Conservation (phyloP, 2,888 invertebrate species). For the Dynastes maya region DNA sequence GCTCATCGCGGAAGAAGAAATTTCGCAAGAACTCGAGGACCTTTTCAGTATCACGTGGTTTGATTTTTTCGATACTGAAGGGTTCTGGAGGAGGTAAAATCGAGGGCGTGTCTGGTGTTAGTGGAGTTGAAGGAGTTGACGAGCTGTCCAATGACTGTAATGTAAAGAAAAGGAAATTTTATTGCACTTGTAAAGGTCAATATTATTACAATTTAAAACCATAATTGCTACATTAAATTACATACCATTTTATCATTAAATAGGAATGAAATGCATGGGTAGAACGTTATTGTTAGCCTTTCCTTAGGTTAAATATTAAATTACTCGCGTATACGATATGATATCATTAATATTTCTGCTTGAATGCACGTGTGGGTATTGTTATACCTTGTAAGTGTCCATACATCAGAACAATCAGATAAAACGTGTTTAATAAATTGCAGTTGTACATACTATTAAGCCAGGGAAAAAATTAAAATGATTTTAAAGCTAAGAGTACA, state of each 20-base stretch:
- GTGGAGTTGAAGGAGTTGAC: slow-evolving; percentile 64
- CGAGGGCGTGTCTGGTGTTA: slow-evolving; percentile 59
- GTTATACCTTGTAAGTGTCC: background rate
- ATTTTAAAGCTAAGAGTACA: too few relatives aligned
- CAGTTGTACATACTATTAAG: background rate
- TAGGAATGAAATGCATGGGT: too few relatives aligned
- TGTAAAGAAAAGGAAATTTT: background rate
- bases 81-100: slow-evolving; percentile 58
- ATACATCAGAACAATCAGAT: slow-evolving; percentile 24
- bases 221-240: too few relatives aligned
- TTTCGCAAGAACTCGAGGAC: slow-evolving; percentile 74
- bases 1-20: slow-evolving; percentile 83
- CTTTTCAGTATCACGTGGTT: slow-evolving; percentile 69
- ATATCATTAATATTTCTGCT: slow-evolving; percentile 30
- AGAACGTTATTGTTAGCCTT: too few relatives aligned
- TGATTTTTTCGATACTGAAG: slow-evolving; percentile 70
- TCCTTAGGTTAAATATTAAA: background rate
- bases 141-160: slow-evolving; percentile 58
- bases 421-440: slow-evolving; percentile 14
- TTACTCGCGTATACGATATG: slow-evolving; percentile 1
- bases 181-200: too few relatives aligned
- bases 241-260: too few relatives aligned
- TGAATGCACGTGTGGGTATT: slow-evolving; percentile 9
- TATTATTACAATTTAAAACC: too few relatives aligned
- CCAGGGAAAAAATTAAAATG: too few relatives aligned